Base-by-base conservation (phyloP, 2,113 vertebrate genomes). In the Atherinomorus stipes region DNA sequence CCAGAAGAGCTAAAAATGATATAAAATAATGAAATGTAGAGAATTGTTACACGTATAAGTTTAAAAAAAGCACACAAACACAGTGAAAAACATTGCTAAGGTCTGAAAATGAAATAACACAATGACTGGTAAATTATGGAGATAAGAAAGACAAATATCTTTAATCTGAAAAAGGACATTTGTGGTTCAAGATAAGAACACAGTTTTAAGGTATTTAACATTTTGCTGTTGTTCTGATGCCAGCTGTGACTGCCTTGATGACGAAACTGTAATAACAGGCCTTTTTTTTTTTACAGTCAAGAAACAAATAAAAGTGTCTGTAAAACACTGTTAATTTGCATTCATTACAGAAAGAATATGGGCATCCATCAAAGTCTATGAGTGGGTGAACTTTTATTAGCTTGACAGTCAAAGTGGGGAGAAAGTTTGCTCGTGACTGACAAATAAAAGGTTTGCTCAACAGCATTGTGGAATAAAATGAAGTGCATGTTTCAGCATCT, bases 1-100 rank as follows among this genome's bases (percentile, higher is more conserved):
- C 45, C 26, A 8, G 34, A 49, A 56, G 31, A 71, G 49, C 22
- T 38, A 28, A 74, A 67, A n/a, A 64, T 22, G 69, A 58, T 47
- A 50, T 11, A 58, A 64, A 38, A 34, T 74, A 18, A 56, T 59
- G 7, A 53, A 67, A 76, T n/a, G 13, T 10, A 61, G 10, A 21
- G 26, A 62, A 59, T 16, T 10, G 22, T 26, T 51, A n/a, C 25
- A 25, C 13, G 45, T 12, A 3, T 10, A 37, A 2, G 21, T n/a
- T 21, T 18, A 21, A 63, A 40, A 42, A 23, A 13, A 40, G 15
- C 65, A 40, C 16, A 28, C 15, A 12, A 11, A 25, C 44, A 40
- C 10, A 12, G 9, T 11, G 38, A 40, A 13, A 40, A 7, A 31
- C 28, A 31, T 31, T 31, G 10, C 38, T 12, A 8, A 40, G 10